These are phyloP conservation scores for Camptogramma bilineatum DNA, from an alignment of 2,888 invertebrate genomes.

Conservation along the genomic window DNA sequence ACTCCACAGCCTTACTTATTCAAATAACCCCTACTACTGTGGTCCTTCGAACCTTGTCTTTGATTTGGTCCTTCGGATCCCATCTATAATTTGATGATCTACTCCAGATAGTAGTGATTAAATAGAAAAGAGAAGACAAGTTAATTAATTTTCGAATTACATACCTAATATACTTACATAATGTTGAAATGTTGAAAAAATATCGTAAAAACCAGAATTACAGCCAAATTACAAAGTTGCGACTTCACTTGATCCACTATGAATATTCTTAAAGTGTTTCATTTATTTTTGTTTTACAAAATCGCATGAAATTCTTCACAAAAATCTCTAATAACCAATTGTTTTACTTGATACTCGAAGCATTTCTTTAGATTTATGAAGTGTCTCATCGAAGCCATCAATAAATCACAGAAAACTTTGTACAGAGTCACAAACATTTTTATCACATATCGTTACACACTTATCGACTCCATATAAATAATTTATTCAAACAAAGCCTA, in stretches of 20 bases:
- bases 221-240: not conserved
- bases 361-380: conserved; percentile 16
- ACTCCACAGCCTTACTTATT: conserved; percentile 37
- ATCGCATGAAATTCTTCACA: not conserved
- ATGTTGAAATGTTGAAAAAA: too few species aligned
- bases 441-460: conserved; percentile 51
- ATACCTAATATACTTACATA: too few species aligned
- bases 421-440: conserved; percentile 59
- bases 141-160: too few species aligned
- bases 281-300: not conserved
- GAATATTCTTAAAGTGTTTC: too few species aligned
- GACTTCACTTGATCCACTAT: too few species aligned
- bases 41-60: not conserved
- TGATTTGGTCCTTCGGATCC: not conserved
- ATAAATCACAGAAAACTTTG: conserved; percentile 43
- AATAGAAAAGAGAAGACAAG: too few species aligned
- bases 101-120: too few species aligned
- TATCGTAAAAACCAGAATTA: not conserved
- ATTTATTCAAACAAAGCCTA: conserved; percentile 51
- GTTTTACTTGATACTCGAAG: not conserved
- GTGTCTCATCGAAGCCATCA: conserved; percentile 32
- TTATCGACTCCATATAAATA: conserved; percentile 60
- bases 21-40: conserved; percentile 13
- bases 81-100: not conserved
- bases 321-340: not conserved